Evolutionary conservation across 2,888 invertebrate genomes (phyloP), one percentile per base, ranked within the genome.

Genomic region (Mactromeris polynyma): DNA sequence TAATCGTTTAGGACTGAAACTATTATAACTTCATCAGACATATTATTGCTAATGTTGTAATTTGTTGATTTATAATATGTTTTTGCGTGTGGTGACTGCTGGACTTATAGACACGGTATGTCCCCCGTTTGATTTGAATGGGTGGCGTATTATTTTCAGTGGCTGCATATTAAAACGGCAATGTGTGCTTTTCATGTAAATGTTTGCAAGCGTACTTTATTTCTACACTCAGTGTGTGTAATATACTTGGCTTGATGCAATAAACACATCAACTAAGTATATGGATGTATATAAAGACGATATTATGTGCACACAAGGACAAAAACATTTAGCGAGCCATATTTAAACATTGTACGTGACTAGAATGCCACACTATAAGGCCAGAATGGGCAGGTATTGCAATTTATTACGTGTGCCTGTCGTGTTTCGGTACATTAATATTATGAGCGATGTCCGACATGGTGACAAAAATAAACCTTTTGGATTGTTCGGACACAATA

Each of bases 381-480:
- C 91, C 90, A 90, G n/a, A 46, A 89, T 80, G 90, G 89, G 89
- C 88, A 87, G 36, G 85, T 86, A 46, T 87, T 91, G 91, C 89
- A 91, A 90, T 91, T 90, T 89, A 89, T 90, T 84, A 81, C 86
- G 58, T 86, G 86, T 83, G 31, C 54, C 42, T 90, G 90, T 88
- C 90, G 83, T 46, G n/a, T 19, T 64, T 73, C 81, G 90, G 88
- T 87, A 82, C 78, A 85, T 90, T 90, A 81, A 90, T 88, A 90
- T 77, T 79, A 40, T 40, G 38, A 33, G 81, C 36, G 73, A 73
- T 73, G 73, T 73, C 51, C 77, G 77, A 46, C 81, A 38, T 81
- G 6, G 69, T 38, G 89, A 82, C 89, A 83, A 82, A 87, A 87
- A 82, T 85, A 83, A 84, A 88, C 46, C 58, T 82, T 78, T 51